Percentiles rank a stretch among this genome's conserved stretches.
Conservation (phyloP, 2,888 invertebrate genomes). For the Parelbella ahira region DNA sequence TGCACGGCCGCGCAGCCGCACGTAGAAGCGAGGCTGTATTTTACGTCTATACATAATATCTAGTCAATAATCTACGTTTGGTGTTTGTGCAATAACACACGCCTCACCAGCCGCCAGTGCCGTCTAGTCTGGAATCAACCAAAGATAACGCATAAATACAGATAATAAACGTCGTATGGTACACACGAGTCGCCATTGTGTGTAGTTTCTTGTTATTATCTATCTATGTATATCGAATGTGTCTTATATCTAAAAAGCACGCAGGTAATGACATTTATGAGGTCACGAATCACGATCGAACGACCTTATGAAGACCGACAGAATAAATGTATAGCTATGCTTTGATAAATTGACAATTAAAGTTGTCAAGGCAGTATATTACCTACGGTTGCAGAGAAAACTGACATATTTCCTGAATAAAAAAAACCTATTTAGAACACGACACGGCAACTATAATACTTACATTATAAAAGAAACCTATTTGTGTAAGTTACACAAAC, state of each 20-base stretch:
- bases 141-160: constrained; percentile 22
- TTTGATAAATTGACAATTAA: constrained; percentile 22
- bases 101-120: constrained; percentile 37
- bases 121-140: constrained; percentile 29
- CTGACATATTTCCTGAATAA: constrained; percentile 1
- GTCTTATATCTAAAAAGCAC: constrained; percentile 34
- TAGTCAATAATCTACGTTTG: constrained; percentile 75
- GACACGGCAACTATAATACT: no score
- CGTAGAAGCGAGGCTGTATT: constrained; percentile 70
- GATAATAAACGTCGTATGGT: no score
- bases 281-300: constrained; percentile 31
- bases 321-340: constrained; percentile 7
- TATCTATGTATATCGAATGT: constrained; percentile 6
- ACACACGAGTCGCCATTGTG: no score
- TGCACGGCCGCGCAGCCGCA: constrained; percentile 74
- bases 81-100: constrained; percentile 72
- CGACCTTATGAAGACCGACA: constrained; percentile 16
- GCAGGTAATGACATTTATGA: constrained; percentile 33
- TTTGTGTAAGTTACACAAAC: no score
- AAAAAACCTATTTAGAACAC: no score
- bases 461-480: no score
- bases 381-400: constrained; percentile 8
- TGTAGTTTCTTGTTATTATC: no score
- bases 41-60: constrained; percentile 68
- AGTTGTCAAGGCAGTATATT: constrained; percentile 9